Evolutionary conservation across 2,888 invertebrate genomes (phyloP).

Genomic region (Drosophila algonquin): DNA sequence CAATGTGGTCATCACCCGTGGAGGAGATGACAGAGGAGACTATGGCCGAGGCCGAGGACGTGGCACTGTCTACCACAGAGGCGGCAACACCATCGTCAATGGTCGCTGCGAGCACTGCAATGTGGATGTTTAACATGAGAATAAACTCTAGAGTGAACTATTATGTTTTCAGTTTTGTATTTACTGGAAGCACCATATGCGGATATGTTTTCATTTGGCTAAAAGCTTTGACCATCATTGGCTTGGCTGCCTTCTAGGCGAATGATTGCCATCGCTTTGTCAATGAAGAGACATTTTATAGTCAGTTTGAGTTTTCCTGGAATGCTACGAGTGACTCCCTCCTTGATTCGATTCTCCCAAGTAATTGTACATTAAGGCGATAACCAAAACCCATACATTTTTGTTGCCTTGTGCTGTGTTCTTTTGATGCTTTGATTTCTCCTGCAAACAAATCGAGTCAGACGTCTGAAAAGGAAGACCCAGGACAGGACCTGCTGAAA

Average conservation of each 20-base stretch:
- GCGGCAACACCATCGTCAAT: constrained; percentile 57
- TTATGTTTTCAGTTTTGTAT: constrained; percentile 1
- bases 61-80: constrained; percentile 48
- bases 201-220: constrained; percentile 36
- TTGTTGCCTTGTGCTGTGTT: background rate
- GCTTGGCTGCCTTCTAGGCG: background rate
- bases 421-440: background rate
- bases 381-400: background rate
- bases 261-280: constrained; percentile 27
- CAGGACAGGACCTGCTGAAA: background rate
- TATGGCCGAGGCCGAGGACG: constrained; percentile 19
- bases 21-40: constrained; percentile 29
- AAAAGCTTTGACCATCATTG: constrained; percentile 37
- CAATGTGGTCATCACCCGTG: constrained; percentile 47
- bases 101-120: constrained; percentile 59
- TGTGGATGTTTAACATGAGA: constrained; percentile 46
- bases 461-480: background rate
- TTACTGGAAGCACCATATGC: constrained; percentile 11
- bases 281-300: constrained; percentile 16
- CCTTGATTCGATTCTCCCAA: background rate
- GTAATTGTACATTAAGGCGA: background rate
- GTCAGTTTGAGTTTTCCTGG: background rate
- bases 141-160: constrained; percentile 12
- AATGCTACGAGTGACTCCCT: background rate
- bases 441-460: background rate